A percentile compares a stretch with the other conserved stretches of the same genome.
Evolutionary conservation across 2,797 vertebrate genomes (phyloP).

Genomic region (Hapalemur alaotrensis): DNA sequence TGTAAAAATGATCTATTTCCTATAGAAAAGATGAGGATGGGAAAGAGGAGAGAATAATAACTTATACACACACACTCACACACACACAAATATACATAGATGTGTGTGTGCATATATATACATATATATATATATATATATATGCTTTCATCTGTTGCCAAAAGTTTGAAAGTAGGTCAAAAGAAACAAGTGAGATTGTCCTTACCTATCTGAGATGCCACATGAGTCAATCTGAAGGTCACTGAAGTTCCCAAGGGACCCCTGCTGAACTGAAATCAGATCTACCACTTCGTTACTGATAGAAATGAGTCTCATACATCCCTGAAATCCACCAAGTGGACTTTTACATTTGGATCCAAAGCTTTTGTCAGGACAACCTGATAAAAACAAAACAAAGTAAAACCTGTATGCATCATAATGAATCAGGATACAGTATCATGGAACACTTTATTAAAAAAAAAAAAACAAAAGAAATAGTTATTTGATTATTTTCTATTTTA

Average conservation of each 20-base stretch:
- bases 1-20: neutral
- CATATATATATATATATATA: too few relatives aligned
- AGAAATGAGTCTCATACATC: slow-evolving; percentile 92
- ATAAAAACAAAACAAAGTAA: slow-evolving; percentile 5
- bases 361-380: slow-evolving; percentile 89
- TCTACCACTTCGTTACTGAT: slow-evolving; percentile 86
- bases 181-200: slow-evolving; percentile 20
- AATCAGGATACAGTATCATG: neutral
- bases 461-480: neutral
- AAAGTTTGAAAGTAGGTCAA: neutral
- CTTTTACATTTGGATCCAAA: slow-evolving; percentile 86
- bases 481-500: slow-evolving; percentile 1
- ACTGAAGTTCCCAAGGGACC: slow-evolving; percentile 91
- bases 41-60: neutral
- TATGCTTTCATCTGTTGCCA: neutral
- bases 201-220: slow-evolving; percentile 94
- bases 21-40: neutral
- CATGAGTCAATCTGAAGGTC: slow-evolving; percentile 94
- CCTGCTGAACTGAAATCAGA: slow-evolving; percentile 91
- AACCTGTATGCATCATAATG: neutral
- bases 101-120: too few relatives aligned
- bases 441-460: neutral
- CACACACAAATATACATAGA: too few relatives aligned
- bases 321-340: slow-evolving; percentile 89
- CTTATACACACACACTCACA: neutral